Base-by-base conservation (phyloP, 2,797 vertebrate species). In the Alfaro cultratus region DNA sequence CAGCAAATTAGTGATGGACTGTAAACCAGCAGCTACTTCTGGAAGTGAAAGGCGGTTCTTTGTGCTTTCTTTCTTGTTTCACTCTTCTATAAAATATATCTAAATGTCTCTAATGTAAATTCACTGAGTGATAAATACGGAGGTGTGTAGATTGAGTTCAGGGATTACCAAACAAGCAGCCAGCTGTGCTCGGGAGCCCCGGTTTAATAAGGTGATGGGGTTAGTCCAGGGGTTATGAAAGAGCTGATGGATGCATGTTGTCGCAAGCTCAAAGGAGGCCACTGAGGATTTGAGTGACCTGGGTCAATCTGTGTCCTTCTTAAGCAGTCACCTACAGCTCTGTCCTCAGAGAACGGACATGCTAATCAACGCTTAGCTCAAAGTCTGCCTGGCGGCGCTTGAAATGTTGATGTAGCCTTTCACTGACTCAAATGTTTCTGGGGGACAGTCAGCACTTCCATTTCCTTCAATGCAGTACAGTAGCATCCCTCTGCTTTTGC, bases 201-300 rank as follows among this genome's bases (percentile, higher is more conserved):
- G 26, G 39, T 57, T 51, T 23, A 81, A 76, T 51, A 51, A 51
- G 53, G 55, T 43, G 47, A 62, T 5, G 43, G 43, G 43, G 43
- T 13, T 23, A 15, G 57, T 5, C 57, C 1, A 5, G 53, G 43
- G 67, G 34, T 43, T 64, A 75, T 31, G 13, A 71, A 60, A 43
- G 51, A 39, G 53, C 53, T 62, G 75, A 83, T 71, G 75, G 80
- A 83, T 73, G 77, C 64, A 78, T 79, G 74, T 78, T 64, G 26
- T 49, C 9, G 55, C 16, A n/a, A 46, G 72, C 73, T 78, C 62
- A 71, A 74, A 90, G 88, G 1, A 85, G 89, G 86, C 94, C 91
- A 91, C 83, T 74, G 86, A 93, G 91, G 93, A 89, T 93, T 89
- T 91, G 78, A 86, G 83, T 77, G 81, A 94, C 93, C 81, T 93